Percentiles rank a stretch among this genome's conserved stretches.
Conservation (phyloP, 2,888 invertebrate species). For the Chamaedrilus cognettii region DNA sequence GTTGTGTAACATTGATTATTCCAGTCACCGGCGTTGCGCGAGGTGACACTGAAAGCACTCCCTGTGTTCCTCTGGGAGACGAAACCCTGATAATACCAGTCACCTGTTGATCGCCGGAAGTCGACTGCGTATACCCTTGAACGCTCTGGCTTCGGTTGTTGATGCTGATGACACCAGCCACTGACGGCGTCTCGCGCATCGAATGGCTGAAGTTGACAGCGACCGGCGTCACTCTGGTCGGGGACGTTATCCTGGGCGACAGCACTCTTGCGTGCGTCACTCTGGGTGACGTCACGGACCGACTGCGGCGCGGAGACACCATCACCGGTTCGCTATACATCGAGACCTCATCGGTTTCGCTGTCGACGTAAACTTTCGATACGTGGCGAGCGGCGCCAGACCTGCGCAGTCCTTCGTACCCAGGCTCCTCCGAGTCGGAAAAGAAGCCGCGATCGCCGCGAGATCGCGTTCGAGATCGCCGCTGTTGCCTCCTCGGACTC, state of each 20-base stretch:
- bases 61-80: not conserved
- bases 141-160: not conserved
- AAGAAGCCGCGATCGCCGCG: not conserved
- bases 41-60: not conserved
- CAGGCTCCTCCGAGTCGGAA: not conserved
- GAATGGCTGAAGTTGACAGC: not conserved
- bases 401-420: not conserved
- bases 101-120: not conserved
- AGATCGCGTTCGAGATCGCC: not conserved
- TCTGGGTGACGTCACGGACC: constrained; percentile 7
- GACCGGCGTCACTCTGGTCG: not conserved
- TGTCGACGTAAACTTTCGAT: not conserved
- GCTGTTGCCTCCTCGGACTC: too few relatives aligned
- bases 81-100: constrained; percentile 3
- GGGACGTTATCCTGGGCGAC: constrained; percentile 30
- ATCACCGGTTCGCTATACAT: not conserved
- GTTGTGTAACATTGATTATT: not conserved
- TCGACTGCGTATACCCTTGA: not conserved
- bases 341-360: not conserved
- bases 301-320: not conserved
- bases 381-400: not conserved
- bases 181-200: not conserved
- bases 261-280: constrained; percentile 18
- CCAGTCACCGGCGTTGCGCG: not conserved
- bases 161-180: not conserved